Percentiles rank a stretch among this genome's conserved stretches.
These are phyloP conservation scores for Ridgeia piscesae DNA, from an alignment of 1,140 invertebrate species.

Conservation along the genomic window DNA sequence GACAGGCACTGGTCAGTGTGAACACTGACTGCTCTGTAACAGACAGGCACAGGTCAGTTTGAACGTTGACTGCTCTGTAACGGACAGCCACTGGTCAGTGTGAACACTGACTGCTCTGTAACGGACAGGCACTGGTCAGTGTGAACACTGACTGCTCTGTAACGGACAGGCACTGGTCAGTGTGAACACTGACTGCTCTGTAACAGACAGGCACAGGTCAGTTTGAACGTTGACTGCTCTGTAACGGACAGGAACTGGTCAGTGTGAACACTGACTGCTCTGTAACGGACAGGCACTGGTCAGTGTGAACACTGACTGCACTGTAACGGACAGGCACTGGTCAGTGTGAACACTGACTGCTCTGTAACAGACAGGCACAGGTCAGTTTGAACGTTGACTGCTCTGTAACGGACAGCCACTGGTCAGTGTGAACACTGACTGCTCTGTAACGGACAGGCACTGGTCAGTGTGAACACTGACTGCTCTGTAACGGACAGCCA, in stretches of 20 bases:
- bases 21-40: not conserved
- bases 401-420: too few species aligned
- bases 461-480: not conserved
- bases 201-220: not conserved
- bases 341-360: not conserved
- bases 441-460: not conserved
- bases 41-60: too few species aligned
- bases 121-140: not conserved
- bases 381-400: not conserved
- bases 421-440: too few species aligned
- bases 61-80: not conserved
- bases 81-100: not conserved
- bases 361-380: not conserved
- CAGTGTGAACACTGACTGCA: not conserved
- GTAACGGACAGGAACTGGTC: not conserved
- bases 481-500: not conserved
- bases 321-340: not conserved
- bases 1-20: not conserved
- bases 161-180: too few species aligned
- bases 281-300: too few species aligned
- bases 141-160: not conserved
- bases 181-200: not conserved
- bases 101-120: not conserved
- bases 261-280: not conserved
- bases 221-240: not conserved